These are phyloP conservation scores for Cheilosia pagana DNA, from an alignment of 2,888 invertebrate species.

Conservation along the genomic window DNA sequence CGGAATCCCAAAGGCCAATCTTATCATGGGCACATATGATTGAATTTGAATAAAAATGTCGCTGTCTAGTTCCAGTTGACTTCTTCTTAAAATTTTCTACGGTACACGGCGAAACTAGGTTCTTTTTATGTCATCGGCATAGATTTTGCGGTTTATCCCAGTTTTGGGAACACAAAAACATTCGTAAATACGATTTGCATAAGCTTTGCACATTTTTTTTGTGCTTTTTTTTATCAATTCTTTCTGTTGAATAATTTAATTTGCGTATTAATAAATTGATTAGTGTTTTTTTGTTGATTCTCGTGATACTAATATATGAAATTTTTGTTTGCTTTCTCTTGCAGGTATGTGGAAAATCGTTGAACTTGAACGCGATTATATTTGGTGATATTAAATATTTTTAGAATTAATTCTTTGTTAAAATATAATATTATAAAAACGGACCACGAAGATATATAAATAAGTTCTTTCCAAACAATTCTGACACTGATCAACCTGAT, in stretches of 20 bases:
- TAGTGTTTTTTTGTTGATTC: slow-evolving; percentile 20
- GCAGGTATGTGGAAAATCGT: slow-evolving; percentile 25
- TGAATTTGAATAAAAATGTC: slow-evolving; percentile 34
- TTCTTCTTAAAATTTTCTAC: slow-evolving; percentile 15
- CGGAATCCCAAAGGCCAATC: not conserved
- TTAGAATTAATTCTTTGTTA: not conserved
- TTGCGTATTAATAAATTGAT: slow-evolving; percentile 23
- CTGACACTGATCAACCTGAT: too few species aligned
- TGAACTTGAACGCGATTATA: not conserved
- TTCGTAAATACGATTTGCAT: slow-evolving; percentile 6
- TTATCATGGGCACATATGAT: slow-evolving; percentile 36
- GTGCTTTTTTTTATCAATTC: not conserved
- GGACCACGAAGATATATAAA: too few species aligned
- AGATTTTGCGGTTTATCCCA: not conserved
- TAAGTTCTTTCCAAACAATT: too few species aligned
- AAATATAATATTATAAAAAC: too few species aligned
- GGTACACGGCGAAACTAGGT: slow-evolving; percentile 12
- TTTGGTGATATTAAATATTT: not conserved
- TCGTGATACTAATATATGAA: not conserved
- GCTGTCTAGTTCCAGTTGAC: slow-evolving; percentile 11
- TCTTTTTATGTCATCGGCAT: slow-evolving; percentile 1
- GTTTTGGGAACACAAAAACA: not conserved
- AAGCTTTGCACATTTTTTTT: not conserved
- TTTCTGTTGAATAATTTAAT: slow-evolving; percentile 4
- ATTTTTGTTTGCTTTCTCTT: not conserved